Percentiles rank a stretch among this genome's conserved stretches.
These are phyloP conservation scores for mouse (Mus musculus) DNA, from an alignment of 2,113 vertebrate species.

Conservation along the genomic window DNA sequence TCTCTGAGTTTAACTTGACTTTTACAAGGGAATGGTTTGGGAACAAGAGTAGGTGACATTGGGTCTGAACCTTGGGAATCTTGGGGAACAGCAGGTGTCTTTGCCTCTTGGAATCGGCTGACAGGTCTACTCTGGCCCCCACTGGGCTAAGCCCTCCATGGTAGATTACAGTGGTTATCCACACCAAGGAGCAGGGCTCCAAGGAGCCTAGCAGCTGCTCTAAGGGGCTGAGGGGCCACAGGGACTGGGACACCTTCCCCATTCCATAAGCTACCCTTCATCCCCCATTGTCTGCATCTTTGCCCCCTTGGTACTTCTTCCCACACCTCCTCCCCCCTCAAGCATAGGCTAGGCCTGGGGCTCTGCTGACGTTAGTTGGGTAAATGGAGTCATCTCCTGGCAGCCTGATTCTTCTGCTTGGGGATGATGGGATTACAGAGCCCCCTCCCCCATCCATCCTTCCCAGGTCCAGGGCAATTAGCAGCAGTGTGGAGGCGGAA, in stretches of 20 bases:
- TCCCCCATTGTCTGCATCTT: not conserved
- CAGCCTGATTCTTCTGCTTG: not conserved
- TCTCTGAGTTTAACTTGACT: not conserved
- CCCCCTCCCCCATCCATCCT: not conserved
- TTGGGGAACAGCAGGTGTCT: constrained; percentile 64
- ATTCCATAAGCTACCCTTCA: not conserved
- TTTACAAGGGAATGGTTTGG: not conserved
- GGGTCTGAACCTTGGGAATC: not conserved
- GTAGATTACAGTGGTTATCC: constrained; percentile 44
- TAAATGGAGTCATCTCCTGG: not conserved
- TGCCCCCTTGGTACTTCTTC: not conserved
- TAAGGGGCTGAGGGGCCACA: not conserved
- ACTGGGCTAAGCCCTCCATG: not conserved
- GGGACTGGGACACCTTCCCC: not conserved
- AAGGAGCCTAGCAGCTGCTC: constrained; percentile 61
- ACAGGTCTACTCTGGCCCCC: not conserved
- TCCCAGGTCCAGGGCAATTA: not conserved
- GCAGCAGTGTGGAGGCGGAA: not conserved
- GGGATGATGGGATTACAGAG: not conserved
- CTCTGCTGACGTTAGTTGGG: not conserved
- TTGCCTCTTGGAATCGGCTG: constrained; percentile 34
- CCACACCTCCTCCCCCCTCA: not conserved
- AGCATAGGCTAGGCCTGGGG: not conserved
- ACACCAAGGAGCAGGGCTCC: not conserved
- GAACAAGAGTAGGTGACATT: not conserved